phyloP scores from a whole-genome alignment of 64 coral and sea anemone genomes.

The Platygyra sinensis region DNA sequence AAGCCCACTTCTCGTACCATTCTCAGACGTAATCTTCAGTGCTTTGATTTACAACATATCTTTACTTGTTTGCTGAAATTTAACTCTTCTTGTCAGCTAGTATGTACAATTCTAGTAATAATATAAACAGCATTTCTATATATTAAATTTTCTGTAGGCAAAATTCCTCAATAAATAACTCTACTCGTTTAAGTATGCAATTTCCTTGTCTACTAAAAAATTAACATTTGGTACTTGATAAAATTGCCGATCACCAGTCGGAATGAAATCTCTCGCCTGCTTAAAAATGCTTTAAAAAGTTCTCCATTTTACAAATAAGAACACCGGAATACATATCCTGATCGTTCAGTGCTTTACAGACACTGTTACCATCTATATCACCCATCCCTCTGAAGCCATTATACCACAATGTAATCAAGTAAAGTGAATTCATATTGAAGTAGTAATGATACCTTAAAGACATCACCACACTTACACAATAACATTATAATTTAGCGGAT shows the following conservation, averaged over 20 bases:
- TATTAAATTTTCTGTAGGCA: slow-evolving; percentile 4
- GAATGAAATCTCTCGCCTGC: not conserved
- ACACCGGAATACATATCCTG: too few species aligned
- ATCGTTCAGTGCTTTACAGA: too few species aligned
- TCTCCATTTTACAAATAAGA: not conserved
- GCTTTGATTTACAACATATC: not conserved
- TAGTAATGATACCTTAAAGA: too few species aligned
- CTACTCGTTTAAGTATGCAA: slow-evolving; percentile 12
- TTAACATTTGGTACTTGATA: slow-evolving; percentile 21
- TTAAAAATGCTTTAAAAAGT: not conserved
- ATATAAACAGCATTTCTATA: slow-evolving; percentile 28
- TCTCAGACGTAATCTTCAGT: not conserved
- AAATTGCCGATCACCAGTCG: not conserved
- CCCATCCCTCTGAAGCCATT: too few species aligned
- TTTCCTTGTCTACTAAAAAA: slow-evolving; percentile 23
- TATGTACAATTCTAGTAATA: slow-evolving; percentile 41
- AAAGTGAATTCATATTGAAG: too few species aligned
- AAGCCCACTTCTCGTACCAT: not conserved
- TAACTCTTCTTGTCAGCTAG: not conserved
- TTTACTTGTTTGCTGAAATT: slow-evolving; percentile 29
- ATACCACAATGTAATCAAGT: too few species aligned
- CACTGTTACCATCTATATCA: too few species aligned
- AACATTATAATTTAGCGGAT: too few species aligned
- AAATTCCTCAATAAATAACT: slow-evolving; percentile 41
- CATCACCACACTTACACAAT: too few species aligned